Evolutionary conservation across 2,113 vertebrate species (phyloP).

Genomic region (Datnioides undecimradiatus): DNA sequence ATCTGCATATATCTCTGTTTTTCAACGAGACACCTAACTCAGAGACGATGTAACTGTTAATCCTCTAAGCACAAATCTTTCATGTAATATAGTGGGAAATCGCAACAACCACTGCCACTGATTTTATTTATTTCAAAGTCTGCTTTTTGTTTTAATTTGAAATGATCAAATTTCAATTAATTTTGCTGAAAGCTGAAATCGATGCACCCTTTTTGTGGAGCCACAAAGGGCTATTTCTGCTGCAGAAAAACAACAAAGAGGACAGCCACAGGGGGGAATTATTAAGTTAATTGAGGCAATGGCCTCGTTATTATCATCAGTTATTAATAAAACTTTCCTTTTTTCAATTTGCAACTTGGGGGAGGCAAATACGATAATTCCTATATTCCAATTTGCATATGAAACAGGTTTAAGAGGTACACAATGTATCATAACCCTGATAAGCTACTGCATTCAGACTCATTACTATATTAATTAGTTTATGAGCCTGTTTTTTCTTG

Average conservation of each 20-base stretch:
- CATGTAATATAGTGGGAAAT: neutral
- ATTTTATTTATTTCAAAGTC: neutral
- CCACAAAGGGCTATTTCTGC: neutral
- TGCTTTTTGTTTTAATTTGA: neutral
- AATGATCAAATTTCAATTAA: neutral
- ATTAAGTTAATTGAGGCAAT: neutral
- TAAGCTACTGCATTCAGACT: neutral
- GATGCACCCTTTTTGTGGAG: neutral
- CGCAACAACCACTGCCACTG: neutral
- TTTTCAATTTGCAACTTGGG: neutral
- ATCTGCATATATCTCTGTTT: too few species aligned
- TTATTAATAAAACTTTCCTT: neutral
- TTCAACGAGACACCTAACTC: too few species aligned
- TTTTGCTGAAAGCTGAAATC: neutral
- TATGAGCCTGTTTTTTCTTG: neutral
- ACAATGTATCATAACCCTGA: neutral
- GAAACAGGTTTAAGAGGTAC: neutral
- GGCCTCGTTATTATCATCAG: neutral
- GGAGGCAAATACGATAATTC: neutral
- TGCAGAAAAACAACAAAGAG: neutral
- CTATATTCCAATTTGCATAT: too few species aligned
- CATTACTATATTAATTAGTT: neutral
- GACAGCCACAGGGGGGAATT: neutral
- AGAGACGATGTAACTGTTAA: neutral
- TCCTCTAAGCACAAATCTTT: neutral